Conservation (phyloP, 2,888 invertebrate genomes). For the Argyra leucocephala region DNA sequence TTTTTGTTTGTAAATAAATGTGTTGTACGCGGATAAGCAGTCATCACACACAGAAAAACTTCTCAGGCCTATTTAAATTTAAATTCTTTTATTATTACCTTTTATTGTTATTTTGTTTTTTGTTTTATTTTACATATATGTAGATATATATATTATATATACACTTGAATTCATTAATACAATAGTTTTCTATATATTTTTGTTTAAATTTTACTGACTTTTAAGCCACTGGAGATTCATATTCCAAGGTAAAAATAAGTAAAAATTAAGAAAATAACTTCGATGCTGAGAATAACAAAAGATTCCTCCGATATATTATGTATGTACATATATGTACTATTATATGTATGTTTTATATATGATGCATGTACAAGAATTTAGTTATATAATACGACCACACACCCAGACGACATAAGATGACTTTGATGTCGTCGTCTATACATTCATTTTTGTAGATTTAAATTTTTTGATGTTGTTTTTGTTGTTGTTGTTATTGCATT, state of each 20-base stretch:
- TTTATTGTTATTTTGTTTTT: neutral
- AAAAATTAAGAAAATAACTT: neutral
- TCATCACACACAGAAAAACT: neutral
- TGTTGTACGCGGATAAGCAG: too few species aligned
- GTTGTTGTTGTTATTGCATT: neutral
- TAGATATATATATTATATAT: neutral
- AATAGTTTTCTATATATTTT: neutral
- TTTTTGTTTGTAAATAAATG: too few species aligned
- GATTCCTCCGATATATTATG: neutral
- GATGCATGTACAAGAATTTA: neutral
- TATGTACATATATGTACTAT: neutral
- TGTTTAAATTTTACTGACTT: neutral
- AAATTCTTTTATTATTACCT: neutral
- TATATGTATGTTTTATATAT: neutral
- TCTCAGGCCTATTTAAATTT: neutral
- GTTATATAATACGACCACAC: neutral
- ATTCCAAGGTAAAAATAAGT: neutral
- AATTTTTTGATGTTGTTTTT: neutral
- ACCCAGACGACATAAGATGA: slow-evolving; percentile 3
- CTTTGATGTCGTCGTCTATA: neutral
- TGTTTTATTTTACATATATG: neutral
- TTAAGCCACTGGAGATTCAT: slow-evolving; percentile 4
- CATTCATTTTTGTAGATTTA: neutral
- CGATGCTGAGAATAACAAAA: neutral
- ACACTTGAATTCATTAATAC: neutral